A percentile compares a stretch with the other conserved stretches of the same genome.
phyloP scores from a whole-genome alignment of 2,888 invertebrate genomes.

The Rhingia campestris region DNA sequence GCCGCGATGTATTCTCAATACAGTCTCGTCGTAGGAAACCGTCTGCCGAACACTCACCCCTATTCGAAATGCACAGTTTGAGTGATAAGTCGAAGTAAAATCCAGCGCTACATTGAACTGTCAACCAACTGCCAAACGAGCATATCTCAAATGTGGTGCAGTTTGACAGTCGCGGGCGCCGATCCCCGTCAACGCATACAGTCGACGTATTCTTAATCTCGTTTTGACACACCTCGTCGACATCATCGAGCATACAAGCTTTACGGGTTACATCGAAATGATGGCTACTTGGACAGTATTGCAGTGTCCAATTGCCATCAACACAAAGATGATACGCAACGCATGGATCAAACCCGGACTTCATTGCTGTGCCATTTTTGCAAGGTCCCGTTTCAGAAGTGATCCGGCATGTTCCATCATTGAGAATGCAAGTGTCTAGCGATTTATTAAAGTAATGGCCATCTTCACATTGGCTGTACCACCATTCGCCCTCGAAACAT shows the following conservation, averaged over 20 bases:
- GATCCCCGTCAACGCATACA: conserved; percentile 67
- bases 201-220: not conserved
- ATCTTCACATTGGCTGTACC: conserved; percentile 78
- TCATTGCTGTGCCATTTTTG: conserved; percentile 27
- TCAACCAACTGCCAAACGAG: conserved; percentile 73
- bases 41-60: conserved; percentile 77
- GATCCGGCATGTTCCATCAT: conserved; percentile 69
- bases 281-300: conserved; percentile 72
- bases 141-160: conserved; percentile 75
- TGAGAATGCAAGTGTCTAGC: conserved; percentile 78
- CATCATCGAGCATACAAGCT: conserved; percentile 70
- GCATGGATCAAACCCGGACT: conserved; percentile 34
- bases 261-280: conserved; percentile 73
- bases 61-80: conserved; percentile 71
- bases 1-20: conserved; percentile 70
- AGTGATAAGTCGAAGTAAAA: conserved; percentile 74
- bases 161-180: conserved; percentile 64
- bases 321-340: conserved; percentile 73
- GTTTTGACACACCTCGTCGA: conserved; percentile 28
- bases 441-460: conserved; percentile 79
- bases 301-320: conserved; percentile 73
- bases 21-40: conserved; percentile 77
- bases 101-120: conserved; percentile 50
- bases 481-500: conserved; percentile 79
- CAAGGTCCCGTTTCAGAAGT: not conserved